A percentile compares a stretch with the other conserved stretches of the same genome.
Conservation (phyloP, 2,113 vertebrate species). For the Pseudorectes ferrugineus region DNA sequence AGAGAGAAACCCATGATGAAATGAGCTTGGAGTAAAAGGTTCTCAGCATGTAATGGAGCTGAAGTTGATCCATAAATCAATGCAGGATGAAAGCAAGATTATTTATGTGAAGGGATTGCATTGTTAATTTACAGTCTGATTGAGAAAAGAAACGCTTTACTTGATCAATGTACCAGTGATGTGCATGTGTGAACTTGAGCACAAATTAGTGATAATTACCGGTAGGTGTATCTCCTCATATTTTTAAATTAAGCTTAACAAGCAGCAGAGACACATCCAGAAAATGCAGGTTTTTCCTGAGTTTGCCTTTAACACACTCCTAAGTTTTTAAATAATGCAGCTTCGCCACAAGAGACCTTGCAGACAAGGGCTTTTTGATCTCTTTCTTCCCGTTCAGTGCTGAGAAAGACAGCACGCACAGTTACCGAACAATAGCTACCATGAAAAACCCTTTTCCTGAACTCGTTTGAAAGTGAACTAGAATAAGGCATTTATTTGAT, state of each 20-base stretch:
- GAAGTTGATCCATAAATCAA: slow-evolving; percentile 73
- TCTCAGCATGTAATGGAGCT: slow-evolving; percentile 38
- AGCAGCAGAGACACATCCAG: neutral
- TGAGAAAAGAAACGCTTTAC: slow-evolving; percentile 8
- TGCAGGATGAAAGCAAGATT: slow-evolving; percentile 70
- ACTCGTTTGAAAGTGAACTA: neutral
- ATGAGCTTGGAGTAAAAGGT: slow-evolving; percentile 49
- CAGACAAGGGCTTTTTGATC: slow-evolving; percentile 52
- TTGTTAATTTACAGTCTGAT: slow-evolving; percentile 64
- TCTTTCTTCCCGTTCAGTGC: neutral
- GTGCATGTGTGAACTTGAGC: neutral
- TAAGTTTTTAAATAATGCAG: slow-evolving; percentile 62
- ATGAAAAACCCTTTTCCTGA: neutral
- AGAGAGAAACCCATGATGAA: slow-evolving; percentile 32
- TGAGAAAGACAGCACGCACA: neutral
- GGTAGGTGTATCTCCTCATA: neutral
- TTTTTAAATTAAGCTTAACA: slow-evolving; percentile 18
- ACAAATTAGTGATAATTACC: slow-evolving; percentile 17
- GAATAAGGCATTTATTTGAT: neutral
- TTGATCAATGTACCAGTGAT: neutral
- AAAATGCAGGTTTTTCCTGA: neutral
- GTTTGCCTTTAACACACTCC: neutral
- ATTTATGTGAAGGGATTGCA: slow-evolving; percentile 52
- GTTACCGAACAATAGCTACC: neutral
- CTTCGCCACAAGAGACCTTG: slow-evolving; percentile 15